Evolutionary conservation across 2,888 invertebrate species (phyloP), one percentile per base, ranked within the genome.

Genomic region (Tricholauxania praeusta): DNA sequence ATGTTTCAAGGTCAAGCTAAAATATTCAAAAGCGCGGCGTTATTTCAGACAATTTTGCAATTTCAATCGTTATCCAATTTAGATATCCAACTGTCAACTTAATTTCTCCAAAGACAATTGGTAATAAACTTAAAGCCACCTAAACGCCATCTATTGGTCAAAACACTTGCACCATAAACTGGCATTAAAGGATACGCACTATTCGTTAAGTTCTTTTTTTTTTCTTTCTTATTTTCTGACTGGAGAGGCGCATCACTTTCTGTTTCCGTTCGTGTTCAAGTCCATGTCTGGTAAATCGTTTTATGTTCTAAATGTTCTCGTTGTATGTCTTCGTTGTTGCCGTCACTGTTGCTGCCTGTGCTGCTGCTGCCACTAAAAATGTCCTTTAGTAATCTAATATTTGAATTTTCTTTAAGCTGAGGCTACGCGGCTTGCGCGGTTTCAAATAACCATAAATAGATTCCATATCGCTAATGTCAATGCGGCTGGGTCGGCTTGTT

Each of bases 361-460:
- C 39, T 4, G 1, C 32, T 32, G 3, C 10, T 12, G 19, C 12
- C 32, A 28, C 22, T n/a, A 5, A 19, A 12, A 22, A 22, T 59
- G 49, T n/a, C 63, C 39, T 62, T 82, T 74, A 86, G 80, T 86
- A 86, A 80, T 86, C 86, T 74, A 85, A 84, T 80, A 86, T 86
- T 81, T 85, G 84, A 73, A 86, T 83, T 81, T 85, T 84, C 80
- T 87, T 87, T 74, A 87, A 79, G 75, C 87, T 86, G 66, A 87
- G 84, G 79, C 85, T 86, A 76, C 87, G 85, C 75, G 84, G 83
- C 76, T 87, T 86, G 77, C 87, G 86, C 22, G 87, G 87, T 79
- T 87, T 87, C 65, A 87, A 80, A 80, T 87, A 87, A 73, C 87
- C 87, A 80, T 87, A 87, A 82, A 87, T 87, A 75, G 87, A 86